A percentile compares a stretch with the other conserved stretches of the same genome.
These are phyloP conservation scores for Lamprotornis superbus DNA, from an alignment of 2,113 vertebrate species.

Conservation along the genomic window DNA sequence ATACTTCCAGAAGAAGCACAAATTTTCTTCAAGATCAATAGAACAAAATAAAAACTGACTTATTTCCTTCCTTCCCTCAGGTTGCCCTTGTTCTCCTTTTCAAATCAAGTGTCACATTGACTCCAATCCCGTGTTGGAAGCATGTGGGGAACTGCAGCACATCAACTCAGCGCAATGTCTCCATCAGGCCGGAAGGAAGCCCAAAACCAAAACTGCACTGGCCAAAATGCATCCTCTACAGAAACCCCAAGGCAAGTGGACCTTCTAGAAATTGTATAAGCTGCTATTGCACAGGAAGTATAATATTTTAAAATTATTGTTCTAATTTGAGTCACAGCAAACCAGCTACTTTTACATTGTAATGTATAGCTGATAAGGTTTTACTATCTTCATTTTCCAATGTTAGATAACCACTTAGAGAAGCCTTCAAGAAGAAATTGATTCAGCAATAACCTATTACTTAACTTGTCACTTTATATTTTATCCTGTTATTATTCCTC, in stretches of 20 bases:
- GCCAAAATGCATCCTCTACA: slow-evolving; percentile 72
- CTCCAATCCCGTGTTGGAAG: slow-evolving; percentile 61
- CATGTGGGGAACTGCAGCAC: slow-evolving; percentile 42
- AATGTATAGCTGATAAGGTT: background rate
- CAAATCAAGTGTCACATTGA: slow-evolving; percentile 76
- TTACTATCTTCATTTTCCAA: background rate
- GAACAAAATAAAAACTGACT: background rate
- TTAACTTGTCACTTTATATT: background rate
- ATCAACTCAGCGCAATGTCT: slow-evolving; percentile 70
- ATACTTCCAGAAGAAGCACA: background rate
- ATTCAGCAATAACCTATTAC: background rate
- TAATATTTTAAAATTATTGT: background rate
- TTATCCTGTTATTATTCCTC: background rate
- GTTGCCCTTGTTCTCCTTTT: slow-evolving; percentile 71
- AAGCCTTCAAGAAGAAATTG: background rate
- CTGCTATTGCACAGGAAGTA: rapidly evolving
- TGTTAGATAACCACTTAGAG: background rate
- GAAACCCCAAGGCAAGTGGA: slow-evolving; percentile 83
- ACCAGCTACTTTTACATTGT: background rate
- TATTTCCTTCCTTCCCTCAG: slow-evolving; percentile 38
- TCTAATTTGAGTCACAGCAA: background rate
- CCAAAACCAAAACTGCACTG: slow-evolving; percentile 66
- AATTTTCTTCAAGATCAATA: background rate
- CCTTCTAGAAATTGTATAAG: background rate
- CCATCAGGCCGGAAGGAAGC: slow-evolving; percentile 73